Percentiles rank a stretch among this genome's conserved stretches.
These are phyloP conservation scores for Mythimna pallens DNA, from an alignment of 2,888 invertebrate genomes.

Conservation along the genomic window DNA sequence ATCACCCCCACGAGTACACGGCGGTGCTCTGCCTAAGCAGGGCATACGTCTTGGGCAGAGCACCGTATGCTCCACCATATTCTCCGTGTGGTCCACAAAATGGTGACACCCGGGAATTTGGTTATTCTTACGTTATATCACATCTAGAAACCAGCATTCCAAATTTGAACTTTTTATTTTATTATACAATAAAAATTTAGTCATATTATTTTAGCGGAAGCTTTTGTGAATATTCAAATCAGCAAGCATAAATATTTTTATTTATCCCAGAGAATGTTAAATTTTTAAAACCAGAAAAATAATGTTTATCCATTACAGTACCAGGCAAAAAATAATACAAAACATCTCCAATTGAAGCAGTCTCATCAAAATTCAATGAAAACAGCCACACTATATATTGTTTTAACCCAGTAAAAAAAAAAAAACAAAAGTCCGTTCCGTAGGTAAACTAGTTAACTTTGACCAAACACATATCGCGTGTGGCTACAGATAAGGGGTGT, in stretches of 20 bases:
- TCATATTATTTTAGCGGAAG: background rate
- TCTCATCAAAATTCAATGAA: conserved; percentile 16
- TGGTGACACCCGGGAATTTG: too few relatives aligned
- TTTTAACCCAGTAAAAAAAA: conserved; percentile 41
- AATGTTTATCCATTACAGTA: background rate
- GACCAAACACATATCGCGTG: conserved; percentile 82
- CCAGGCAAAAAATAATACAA: background rate
- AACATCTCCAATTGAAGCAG: conserved; percentile 3
- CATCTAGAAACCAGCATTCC: too few relatives aligned
- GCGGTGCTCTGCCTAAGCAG: too few relatives aligned
- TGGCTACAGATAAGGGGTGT: conserved; percentile 85
- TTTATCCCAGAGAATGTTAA: background rate
- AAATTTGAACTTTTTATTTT: too few relatives aligned
- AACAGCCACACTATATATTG: conserved; percentile 24
- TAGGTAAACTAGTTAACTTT: conserved; percentile 67
- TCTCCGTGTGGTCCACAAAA: too few relatives aligned
- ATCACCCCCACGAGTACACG: too few relatives aligned
- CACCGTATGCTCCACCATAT: too few relatives aligned
- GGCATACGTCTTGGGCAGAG: too few relatives aligned
- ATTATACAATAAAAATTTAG: background rate
- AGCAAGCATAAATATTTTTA: background rate
- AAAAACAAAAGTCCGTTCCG: conserved; percentile 44
- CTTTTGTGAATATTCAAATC: background rate
- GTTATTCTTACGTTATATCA: too few relatives aligned
- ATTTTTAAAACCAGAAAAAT: background rate